Conservation (phyloP, 2,797 vertebrate genomes). For the Takifugu rubripes region DNA sequence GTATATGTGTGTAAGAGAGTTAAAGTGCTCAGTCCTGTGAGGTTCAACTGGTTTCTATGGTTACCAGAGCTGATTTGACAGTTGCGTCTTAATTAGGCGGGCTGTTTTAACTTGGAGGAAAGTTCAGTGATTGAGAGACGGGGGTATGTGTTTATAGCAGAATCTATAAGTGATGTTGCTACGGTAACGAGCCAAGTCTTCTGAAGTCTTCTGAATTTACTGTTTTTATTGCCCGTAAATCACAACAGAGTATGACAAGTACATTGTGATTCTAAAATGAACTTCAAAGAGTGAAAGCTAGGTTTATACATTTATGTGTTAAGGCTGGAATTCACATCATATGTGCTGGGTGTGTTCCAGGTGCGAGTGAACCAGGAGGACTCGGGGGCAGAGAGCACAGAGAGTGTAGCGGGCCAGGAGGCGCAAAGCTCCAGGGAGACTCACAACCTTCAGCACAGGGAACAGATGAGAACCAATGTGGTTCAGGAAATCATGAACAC, state of each 20-base stretch:
- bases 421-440: constrained; percentile 69
- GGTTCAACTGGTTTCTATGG: constrained; percentile 51
- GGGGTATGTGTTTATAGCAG: constrained; percentile 42
- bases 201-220: constrained; percentile 1
- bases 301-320: too few relatives aligned
- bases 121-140: constrained; percentile 58
- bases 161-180: constrained; percentile 39
- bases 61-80: constrained; percentile 64
- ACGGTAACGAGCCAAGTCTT: constrained; percentile 21
- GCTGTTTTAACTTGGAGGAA: constrained; percentile 39
- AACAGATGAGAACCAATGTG: constrained; percentile 98
- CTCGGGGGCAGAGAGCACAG: constrained; percentile 75
- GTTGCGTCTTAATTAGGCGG: constrained; percentile 52
- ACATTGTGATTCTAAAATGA: constrained; percentile 4
- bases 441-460: constrained; percentile 82
- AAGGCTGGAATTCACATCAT: too few relatives aligned
- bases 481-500: constrained; percentile 98
- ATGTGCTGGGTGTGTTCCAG: constrained; percentile 65
- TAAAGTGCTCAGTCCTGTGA: constrained; percentile 9
- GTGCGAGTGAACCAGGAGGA: constrained; percentile 97
- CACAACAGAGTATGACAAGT: too few relatives aligned
- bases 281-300: too few relatives aligned
- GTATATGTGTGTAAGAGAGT: too few relatives aligned
- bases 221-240: too few relatives aligned
- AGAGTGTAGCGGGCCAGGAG: constrained; percentile 78